A percentile compares a stretch with the other conserved stretches of the same genome.
phyloP scores from a whole-genome alignment of 2,113 vertebrate species.

The Nestor notabilis region DNA sequence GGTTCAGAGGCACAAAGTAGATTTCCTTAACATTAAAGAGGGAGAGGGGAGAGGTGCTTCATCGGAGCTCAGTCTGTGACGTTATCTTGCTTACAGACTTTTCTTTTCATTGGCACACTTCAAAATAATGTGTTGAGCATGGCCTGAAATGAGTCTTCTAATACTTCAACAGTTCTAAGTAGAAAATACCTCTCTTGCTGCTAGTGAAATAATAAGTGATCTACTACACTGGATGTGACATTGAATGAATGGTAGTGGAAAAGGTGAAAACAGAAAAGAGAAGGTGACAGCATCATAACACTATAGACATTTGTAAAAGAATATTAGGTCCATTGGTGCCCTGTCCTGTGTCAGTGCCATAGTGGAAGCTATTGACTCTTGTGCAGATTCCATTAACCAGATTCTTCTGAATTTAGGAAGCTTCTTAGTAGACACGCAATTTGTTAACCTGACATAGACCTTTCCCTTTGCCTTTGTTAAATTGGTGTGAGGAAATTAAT shows the following conservation, averaged over 20 bases:
- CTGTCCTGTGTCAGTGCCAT: neutral
- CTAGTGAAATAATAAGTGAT: conserved; percentile 2
- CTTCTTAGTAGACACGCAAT: conserved; percentile 26
- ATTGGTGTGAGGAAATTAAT: neutral
- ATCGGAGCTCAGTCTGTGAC: neutral
- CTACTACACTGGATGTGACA: neutral
- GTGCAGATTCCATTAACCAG: neutral
- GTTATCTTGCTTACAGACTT: neutral
- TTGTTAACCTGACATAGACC: neutral
- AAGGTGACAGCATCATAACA: neutral
- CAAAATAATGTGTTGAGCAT: rapidly evolving
- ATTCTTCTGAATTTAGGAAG: neutral
- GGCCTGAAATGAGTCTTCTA: neutral
- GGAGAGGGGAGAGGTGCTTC: neutral
- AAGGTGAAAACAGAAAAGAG: neutral
- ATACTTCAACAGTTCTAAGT: neutral
- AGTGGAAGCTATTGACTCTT: conserved; percentile 7
- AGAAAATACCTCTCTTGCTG: neutral
- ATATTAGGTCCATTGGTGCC: neutral
- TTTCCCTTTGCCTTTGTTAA: neutral
- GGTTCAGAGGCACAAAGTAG: neutral
- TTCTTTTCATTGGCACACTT: neutral
- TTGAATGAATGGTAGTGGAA: neutral
- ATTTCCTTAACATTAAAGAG: neutral
- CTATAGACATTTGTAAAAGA: neutral